A percentile compares a stretch with the other conserved stretches of the same genome.
Conservation (phyloP, 92 coral and sea anemone genomes). For the Heliopora coerulea region DNA sequence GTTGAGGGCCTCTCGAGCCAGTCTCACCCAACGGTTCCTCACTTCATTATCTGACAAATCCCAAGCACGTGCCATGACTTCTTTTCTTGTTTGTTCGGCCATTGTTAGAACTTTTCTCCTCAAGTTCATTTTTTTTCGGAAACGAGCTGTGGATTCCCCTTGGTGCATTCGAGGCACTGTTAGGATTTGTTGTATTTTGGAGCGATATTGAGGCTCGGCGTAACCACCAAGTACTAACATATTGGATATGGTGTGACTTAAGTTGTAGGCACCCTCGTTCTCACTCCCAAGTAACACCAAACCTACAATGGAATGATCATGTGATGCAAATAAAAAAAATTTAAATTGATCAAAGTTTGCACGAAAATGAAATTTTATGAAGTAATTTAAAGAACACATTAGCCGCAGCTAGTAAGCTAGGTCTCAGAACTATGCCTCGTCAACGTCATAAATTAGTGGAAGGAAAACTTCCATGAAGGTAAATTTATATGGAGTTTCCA, state of each 20-base stretch:
- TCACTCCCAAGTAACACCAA: constrained; percentile 34
- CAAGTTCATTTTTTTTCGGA: constrained; percentile 24
- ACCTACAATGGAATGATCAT: constrained; percentile 27
- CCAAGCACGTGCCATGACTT: constrained; percentile 24
- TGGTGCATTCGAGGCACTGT: constrained; percentile 38
- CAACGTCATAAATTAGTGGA: too few relatives aligned
- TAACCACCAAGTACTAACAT: constrained; percentile 44
- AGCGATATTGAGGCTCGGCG: constrained; percentile 41
- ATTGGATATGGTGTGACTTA: constrained; percentile 27
- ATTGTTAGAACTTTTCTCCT: not conserved
- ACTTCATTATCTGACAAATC: constrained; percentile 18
- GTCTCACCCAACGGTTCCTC: constrained; percentile 31
- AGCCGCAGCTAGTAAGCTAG: too few relatives aligned
- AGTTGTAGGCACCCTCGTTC: constrained; percentile 16
- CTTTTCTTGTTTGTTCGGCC: not conserved
- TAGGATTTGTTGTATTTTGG: constrained; percentile 26
- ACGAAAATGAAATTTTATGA: too few relatives aligned
- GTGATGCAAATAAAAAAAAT: too few relatives aligned
- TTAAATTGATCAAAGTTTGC: too few relatives aligned
- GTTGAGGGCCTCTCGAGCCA: constrained; percentile 22
- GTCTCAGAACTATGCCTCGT: too few relatives aligned
- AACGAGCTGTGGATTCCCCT: constrained; percentile 26
- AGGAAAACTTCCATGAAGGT: too few relatives aligned
- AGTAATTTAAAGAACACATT: too few relatives aligned
- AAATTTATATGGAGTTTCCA: too few relatives aligned